Base-by-base conservation (phyloP, 2,113 vertebrate species). In the Columba livia region DNA sequence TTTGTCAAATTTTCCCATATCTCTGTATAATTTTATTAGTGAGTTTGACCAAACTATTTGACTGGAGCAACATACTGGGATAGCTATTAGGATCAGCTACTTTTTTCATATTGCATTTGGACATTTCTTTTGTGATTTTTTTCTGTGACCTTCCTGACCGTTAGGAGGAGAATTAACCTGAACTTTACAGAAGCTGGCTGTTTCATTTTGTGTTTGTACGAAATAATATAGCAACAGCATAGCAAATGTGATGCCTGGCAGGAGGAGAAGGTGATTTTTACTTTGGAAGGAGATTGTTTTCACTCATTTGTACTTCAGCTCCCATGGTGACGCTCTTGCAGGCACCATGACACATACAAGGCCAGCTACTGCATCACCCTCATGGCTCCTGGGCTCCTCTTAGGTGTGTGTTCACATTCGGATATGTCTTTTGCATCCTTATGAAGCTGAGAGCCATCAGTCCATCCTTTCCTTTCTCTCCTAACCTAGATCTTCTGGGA, bases 271-370 rank as follows among this genome's bases (percentile, higher is more conserved):
- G n/a, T 61, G n/a, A 29, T 36, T 71, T 85, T 71, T 56, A 11
- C 51, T 60, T 71, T 71, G 25, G 8, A 54, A 77, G 8, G 25
- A 54, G 34, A 54, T 3, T 24, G 32, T 51, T 70, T 75, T 80
- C 20, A 28, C 5, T 20, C 3, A 34, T 47, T 64, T 70, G 21
- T 20, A 53, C 29, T 42, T 29, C 0, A 0, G 17, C 21, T 40
- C 28, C 28, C n/a, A 17, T 0, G 5, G 23, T 0, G 1, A 36
- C 7, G 14, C 0, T 0, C 18, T 60, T 2, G 1, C 26, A 54
- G 38, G 5, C 6, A 81, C 44, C 25, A 21, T 6, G 16, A 6
- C 11, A 11, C 0, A 1, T 16, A 4, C 50, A 20, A 31, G 36
- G 9, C 9, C 38, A 70, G 36, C 6, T 74, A 8, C 24, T 34